phyloP scores from a whole-genome alignment of 2,797 vertebrate species.

The Rallus crepitans region DNA sequence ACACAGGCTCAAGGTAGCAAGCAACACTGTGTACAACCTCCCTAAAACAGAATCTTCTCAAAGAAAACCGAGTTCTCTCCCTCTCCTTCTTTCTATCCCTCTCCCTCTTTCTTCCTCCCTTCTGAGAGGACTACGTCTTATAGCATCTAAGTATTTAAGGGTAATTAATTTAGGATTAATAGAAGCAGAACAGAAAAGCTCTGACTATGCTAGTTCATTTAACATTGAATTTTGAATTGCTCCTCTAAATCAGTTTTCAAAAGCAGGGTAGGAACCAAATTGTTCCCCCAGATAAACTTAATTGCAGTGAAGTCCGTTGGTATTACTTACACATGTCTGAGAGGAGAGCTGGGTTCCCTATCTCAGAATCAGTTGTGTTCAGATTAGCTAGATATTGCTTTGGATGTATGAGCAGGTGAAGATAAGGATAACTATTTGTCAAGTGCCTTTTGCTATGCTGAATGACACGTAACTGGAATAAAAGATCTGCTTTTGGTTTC shows the following conservation, averaged over 20 bases:
- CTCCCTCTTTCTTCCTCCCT: background rate
- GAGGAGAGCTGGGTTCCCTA: background rate
- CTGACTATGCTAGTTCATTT: background rate
- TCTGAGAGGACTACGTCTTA: background rate
- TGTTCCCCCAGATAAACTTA: background rate
- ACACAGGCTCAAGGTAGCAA: background rate
- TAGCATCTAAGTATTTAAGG: background rate
- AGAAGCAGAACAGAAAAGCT: constrained; percentile 8
- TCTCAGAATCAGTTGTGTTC: background rate
- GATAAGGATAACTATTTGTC: background rate
- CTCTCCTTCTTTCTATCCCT: background rate
- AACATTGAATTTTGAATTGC: background rate
- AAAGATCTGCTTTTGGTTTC: background rate
- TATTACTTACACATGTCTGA: background rate
- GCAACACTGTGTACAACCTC: background rate
- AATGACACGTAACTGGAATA: background rate
- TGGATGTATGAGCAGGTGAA: background rate
- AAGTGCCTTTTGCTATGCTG: background rate
- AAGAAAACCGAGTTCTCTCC: background rate
- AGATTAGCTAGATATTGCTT: constrained; percentile 6
- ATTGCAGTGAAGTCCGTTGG: background rate
- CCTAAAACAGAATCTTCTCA: background rate
- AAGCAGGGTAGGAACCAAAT: background rate
- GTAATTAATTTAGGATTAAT: background rate
- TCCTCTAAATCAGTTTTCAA: background rate